These are phyloP conservation scores for Apamea crenata DNA, from an alignment of 2,888 invertebrate genomes.

Conservation along the genomic window DNA sequence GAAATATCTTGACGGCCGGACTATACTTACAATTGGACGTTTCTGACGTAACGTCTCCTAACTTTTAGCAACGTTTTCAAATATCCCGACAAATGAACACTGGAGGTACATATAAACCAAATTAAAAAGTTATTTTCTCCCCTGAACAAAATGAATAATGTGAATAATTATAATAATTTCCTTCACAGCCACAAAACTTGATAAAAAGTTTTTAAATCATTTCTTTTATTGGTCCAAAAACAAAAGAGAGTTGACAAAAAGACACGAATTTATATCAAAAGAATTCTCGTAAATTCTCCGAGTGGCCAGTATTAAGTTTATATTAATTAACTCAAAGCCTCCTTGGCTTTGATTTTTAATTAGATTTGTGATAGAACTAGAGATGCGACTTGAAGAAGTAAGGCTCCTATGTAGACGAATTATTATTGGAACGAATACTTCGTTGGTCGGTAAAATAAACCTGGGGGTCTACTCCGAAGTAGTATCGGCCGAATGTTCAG, in stretches of 20 bases:
- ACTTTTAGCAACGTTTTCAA: not conserved
- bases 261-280: not conserved
- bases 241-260: constrained; percentile 15
- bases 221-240: constrained; percentile 11
- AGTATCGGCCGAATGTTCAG: too few species aligned
- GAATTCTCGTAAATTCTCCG: not conserved
- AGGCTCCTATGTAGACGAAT: not conserved
- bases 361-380: not conserved
- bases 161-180: not conserved
- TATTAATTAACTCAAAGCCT: not conserved
- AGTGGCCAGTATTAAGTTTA: constrained; percentile 2
- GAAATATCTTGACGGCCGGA: not conserved
- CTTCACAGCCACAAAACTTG: constrained; percentile 4
- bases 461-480: too few species aligned
- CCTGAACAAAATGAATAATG: not conserved
- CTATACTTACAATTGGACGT: not conserved
- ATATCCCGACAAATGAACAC: not conserved
- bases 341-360: not conserved
- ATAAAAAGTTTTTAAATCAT: constrained; percentile 3
- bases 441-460: not conserved
- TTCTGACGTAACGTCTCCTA: not conserved
- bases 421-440: too few species aligned
- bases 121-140: not conserved
- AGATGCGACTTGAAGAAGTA: too few species aligned
- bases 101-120: not conserved